Evolutionary conservation across 2,888 invertebrate species (phyloP).

Genomic region (Entomobrya multifasciata): DNA sequence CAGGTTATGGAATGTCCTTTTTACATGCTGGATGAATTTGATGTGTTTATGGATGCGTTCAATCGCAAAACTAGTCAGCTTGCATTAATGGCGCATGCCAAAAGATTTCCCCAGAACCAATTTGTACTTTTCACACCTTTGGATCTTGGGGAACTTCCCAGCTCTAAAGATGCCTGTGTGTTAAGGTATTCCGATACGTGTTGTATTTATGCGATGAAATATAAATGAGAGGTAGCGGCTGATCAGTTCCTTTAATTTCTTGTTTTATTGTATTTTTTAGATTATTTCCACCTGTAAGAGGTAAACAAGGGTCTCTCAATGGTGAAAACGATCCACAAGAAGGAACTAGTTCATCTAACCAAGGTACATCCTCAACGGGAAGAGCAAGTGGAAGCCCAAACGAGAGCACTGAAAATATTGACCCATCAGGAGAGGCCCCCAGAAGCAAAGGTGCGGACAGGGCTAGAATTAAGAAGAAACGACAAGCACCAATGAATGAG

Average conservation of each 20-base stretch:
- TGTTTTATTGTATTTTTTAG: too few relatives aligned
- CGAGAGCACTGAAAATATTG: conserved; percentile 43
- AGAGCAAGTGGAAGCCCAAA: neutral
- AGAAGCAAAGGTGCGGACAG: neutral
- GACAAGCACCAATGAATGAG: neutral
- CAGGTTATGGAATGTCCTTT: conserved; percentile 95
- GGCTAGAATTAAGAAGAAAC: neutral
- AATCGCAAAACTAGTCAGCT: conserved; percentile 90
- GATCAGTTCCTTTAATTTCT: too few relatives aligned
- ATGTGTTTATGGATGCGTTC: conserved; percentile 96
- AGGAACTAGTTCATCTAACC: neutral
- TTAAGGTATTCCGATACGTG: conserved; percentile 85
- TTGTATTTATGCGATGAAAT: too few relatives aligned
- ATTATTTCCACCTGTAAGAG: conserved; percentile 47
- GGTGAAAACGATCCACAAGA: neutral
- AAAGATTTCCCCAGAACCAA: conserved; percentile 86
- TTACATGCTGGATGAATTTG: conserved; percentile 97
- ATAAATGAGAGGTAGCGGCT: too few relatives aligned
- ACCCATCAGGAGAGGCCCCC: neutral
- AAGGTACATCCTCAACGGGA: too few relatives aligned
- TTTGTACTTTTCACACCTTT: conserved; percentile 95
- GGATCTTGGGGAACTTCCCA: conserved; percentile 85
- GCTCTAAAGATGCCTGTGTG: conserved; percentile 84
- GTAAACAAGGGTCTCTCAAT: neutral
- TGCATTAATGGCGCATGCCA: conserved; percentile 89